Evolutionary conservation across 2,888 invertebrate genomes (phyloP), one percentile per base, ranked within the genome.

Genomic region (Scaptomyza polygonia): DNA sequence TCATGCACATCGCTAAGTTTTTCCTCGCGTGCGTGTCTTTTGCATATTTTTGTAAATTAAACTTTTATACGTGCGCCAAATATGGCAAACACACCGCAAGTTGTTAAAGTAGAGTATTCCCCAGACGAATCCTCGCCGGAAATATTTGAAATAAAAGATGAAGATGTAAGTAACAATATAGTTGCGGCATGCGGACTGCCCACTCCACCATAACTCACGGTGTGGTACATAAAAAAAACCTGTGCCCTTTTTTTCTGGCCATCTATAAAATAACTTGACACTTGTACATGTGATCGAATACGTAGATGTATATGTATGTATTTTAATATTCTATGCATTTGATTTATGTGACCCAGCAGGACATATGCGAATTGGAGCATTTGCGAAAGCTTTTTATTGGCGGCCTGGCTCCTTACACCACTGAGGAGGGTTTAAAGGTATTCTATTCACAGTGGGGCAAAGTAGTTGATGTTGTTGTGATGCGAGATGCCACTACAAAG

Each of bases 371-470:
- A 68, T 67, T 91, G 68, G 97, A 97, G 90, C 95, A 97, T 89
- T 94, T 96, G 84, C 93, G 98, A 34, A 99, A 99, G 91, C 92
- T 99, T 34, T 99, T 99, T 89, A 98, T 99, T 88, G 99, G 99
- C n/a, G 98, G 98, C 8, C 92, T 99, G 55, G 97, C 98, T 88
- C 98, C 97, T 89, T 94, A 97, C 72, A 98, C 98, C 3, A 96
- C 96, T 14, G 98, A 98, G 88, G 95, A 97, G 40, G 96, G 97
- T 9, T 92, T 99, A 8, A 97, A 97, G 89, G 94, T 95, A 67
- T 98, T 98, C 91, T 99, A 98, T 91, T 96, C 97, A 88, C 96
- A 98, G 94, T 99, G 97, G 97, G 99, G 99, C 30, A 97, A 97
- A 89, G 97, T 98, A 74, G 97, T 98, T 0, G 98, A 98, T 92